These are phyloP conservation scores for Protobothrops flavoviridis DNA, from an alignment of 2,113 vertebrate species.

Conservation along the genomic window DNA sequence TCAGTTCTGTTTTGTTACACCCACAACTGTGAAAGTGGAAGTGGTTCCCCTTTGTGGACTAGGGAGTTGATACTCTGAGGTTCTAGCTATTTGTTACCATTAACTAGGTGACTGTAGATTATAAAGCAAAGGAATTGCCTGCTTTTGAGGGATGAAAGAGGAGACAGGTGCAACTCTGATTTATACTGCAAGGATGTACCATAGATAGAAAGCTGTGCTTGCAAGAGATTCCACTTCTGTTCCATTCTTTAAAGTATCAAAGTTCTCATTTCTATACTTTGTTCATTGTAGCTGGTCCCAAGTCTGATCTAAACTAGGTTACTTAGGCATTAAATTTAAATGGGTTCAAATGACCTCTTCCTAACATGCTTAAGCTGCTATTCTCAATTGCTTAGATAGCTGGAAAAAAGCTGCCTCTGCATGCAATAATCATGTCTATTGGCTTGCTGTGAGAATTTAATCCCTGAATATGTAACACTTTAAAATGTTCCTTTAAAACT, in stretches of 20 bases:
- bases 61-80: neutral
- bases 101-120: neutral
- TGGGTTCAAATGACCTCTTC: neutral
- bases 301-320: neutral
- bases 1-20: too few species aligned
- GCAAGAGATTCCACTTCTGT: neutral
- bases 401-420: neutral
- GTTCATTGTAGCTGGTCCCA: neutral
- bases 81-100: neutral
- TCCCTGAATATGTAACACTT: neutral
- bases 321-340: neutral
- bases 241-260: neutral
- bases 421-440: neutral
- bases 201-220: neutral
- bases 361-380: neutral
- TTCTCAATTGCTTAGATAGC: neutral
- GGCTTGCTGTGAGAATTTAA: neutral
- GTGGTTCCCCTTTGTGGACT: slow-evolving; percentile 8
- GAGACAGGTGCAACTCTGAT: neutral
- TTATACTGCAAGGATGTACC: too few species aligned
- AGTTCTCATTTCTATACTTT: neutral
- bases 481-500: neutral
- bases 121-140: neutral
- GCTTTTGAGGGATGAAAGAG: neutral
- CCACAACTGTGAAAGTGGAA: neutral